Evolutionary conservation across 2,113 vertebrate species (phyloP).

Genomic region (Colius striatus): DNA sequence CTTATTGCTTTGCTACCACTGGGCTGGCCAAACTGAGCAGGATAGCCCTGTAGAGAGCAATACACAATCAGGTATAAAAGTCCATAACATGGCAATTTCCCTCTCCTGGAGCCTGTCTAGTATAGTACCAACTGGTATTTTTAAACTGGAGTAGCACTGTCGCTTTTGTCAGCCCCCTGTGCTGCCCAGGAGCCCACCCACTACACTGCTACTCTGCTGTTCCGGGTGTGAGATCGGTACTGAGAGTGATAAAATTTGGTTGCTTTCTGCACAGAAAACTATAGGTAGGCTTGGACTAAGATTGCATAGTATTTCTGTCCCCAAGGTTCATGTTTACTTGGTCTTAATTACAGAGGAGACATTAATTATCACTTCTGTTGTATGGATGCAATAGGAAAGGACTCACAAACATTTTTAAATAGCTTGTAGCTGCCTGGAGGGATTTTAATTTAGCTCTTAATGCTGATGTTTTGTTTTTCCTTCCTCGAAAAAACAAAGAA

Average conservation of each 20-base stretch:
- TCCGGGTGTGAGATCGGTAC: neutral
- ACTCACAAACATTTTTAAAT: neutral
- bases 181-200: neutral
- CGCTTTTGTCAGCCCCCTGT: neutral
- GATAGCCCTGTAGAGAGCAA: too few species aligned
- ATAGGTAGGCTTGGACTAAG: neutral
- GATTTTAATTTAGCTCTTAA: neutral
- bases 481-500: neutral
- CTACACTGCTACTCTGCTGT: neutral
- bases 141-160: neutral
- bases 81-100: too few species aligned
- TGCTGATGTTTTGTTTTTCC: neutral
- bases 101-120: neutral
- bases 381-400: neutral
- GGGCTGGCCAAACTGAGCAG: too few species aligned
- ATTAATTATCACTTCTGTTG: neutral
- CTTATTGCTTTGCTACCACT: too few species aligned
- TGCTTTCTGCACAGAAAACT: neutral
- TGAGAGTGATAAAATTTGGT: neutral
- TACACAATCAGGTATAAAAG: too few species aligned
- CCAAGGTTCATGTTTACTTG: neutral
- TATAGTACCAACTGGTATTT: neutral
- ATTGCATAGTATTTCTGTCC: neutral
- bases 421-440: neutral
- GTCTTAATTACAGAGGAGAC: neutral